phyloP scores from a whole-genome alignment of 53 echinoderm and acorn worm genomes.

The Crossaster papposus region DNA sequence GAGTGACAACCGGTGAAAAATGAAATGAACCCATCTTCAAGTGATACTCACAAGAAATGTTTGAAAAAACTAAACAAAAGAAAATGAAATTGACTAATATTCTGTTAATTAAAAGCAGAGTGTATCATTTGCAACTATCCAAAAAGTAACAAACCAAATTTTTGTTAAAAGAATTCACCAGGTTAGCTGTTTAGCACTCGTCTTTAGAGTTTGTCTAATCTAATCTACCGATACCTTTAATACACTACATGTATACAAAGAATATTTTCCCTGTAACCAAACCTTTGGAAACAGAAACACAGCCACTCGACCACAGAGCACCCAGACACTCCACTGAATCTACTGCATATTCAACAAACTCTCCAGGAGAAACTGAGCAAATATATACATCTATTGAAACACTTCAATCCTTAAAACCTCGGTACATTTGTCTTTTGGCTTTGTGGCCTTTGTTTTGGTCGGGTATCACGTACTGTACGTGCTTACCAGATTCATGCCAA shows the following conservation, averaged over 20 bases:
- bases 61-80: too few relatives aligned
- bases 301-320: neutral
- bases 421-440: neutral
- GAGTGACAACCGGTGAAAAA: neutral
- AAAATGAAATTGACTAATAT: too few relatives aligned
- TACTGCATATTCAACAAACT: slow-evolving; percentile 16
- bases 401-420: neutral
- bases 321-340: neutral
- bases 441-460: too few relatives aligned
- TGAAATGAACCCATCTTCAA: neutral
- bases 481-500: neutral
- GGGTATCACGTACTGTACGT: neutral
- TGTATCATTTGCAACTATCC: too few relatives aligned
- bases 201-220: too few relatives aligned
- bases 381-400: slow-evolving; percentile 15
- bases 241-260: too few relatives aligned
- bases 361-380: slow-evolving; percentile 3
- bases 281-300: neutral
- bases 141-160: too few relatives aligned
- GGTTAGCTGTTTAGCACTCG: too few relatives aligned
- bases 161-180: too few relatives aligned
- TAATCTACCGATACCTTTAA: too few relatives aligned
- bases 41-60: neutral
- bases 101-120: too few relatives aligned
- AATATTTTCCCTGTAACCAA: neutral